These are phyloP conservation scores for Tiliqua scincoides DNA, from an alignment of 2,113 vertebrate species.

Conservation along the genomic window DNA sequence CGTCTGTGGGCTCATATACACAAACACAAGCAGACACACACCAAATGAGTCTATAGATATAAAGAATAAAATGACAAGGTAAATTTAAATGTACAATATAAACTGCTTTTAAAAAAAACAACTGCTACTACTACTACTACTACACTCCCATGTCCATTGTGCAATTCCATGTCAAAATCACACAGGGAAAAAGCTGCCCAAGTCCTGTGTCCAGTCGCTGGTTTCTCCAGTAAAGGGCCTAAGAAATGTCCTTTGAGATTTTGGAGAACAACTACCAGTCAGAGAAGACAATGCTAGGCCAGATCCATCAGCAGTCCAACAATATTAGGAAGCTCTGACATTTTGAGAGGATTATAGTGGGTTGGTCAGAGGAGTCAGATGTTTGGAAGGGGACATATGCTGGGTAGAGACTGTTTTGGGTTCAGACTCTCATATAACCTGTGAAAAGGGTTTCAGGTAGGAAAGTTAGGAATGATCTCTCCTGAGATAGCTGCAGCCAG, in stretches of 20 bases:
- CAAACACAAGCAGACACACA: too few species aligned
- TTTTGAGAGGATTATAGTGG: neutral
- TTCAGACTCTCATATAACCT: neutral
- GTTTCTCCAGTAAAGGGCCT: neutral
- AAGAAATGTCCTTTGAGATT: neutral
- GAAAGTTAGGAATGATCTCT: neutral
- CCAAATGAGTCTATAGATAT: neutral
- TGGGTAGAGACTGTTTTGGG: neutral
- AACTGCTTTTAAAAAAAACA: neutral
- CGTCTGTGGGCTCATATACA: too few species aligned
- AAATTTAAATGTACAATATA: neutral
- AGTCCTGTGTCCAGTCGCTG: neutral
- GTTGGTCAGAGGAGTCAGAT: neutral
- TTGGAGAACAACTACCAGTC: neutral
- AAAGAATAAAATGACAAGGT: neutral
- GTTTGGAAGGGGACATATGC: neutral
- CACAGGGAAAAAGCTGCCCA: neutral
- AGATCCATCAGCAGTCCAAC: neutral
- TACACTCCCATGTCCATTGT: neutral
- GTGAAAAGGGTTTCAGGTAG: neutral
- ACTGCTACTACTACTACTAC: neutral
- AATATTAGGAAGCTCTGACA: neutral
- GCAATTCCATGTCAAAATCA: neutral
- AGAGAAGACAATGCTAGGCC: neutral
- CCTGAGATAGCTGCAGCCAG: neutral